A percentile compares a stretch with the other conserved stretches of the same genome.
These are phyloP conservation scores for Muricea muricata DNA, from an alignment of 92 coral and sea anemone genomes.

Conservation along the genomic window DNA sequence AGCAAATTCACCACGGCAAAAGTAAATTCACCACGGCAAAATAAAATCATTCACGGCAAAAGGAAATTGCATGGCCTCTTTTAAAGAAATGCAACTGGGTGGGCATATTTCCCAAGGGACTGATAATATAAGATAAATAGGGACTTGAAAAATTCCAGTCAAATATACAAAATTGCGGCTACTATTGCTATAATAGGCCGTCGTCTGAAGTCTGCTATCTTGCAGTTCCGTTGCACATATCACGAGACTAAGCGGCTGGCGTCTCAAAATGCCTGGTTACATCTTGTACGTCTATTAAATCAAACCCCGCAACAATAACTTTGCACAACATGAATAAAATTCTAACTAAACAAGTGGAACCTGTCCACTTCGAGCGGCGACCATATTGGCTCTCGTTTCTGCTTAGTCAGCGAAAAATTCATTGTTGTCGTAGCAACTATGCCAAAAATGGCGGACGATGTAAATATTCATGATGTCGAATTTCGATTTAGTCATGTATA, in stretches of 20 bases:
- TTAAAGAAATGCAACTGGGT: no score
- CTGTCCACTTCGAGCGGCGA: neutral
- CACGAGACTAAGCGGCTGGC: neutral
- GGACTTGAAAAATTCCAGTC: no score
- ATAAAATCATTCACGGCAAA: no score
- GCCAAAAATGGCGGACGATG: neutral
- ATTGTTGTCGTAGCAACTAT: neutral
- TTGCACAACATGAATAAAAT: neutral
- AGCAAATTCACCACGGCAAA: no score
- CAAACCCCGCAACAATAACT: neutral
- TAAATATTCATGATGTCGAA: neutral
- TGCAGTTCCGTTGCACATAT: conserved; percentile 3
- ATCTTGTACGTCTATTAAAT: neutral
- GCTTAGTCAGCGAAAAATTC: neutral
- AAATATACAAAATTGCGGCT: no score
- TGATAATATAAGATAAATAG: no score
- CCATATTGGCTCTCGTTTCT: neutral
- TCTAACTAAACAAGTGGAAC: neutral
- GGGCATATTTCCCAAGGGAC: no score
- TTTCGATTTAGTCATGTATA: neutral
- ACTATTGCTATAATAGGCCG: no score
- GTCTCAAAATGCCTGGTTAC: neutral
- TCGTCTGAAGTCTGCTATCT: neutral
- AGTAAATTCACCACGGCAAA: no score
- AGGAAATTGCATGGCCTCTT: no score